Evolutionary conservation across 2,888 invertebrate genomes (phyloP), one percentile per base, ranked within the genome.

Genomic region (Oscheius onirici): DNA sequence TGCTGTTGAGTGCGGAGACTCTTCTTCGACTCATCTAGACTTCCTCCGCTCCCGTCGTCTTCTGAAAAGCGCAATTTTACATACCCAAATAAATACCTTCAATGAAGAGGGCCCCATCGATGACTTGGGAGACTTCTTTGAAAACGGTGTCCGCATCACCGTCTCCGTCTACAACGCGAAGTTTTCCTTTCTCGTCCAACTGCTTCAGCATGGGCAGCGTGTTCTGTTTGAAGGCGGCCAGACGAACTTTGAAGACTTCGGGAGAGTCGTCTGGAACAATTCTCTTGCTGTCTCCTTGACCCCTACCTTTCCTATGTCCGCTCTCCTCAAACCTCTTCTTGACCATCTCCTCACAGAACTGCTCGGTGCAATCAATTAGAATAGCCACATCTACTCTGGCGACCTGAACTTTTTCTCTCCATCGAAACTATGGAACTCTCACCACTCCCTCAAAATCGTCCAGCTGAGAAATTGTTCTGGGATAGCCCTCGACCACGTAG

Each of bases 121-220:
- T 82, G 2, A 78, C 77, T 46, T 80, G 75, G 20, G 74, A 71
- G 3, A 87, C 80, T n/a, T 86, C 84, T 20, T 78, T 77, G 74
- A 86, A 87, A 5, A 85, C 80, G 15, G 78, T 76, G n/a, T 86
- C 86, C 10, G 78, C 75, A 24, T 83, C 84, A 0, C 72, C 72
- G 63, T 87, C 87, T 11, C 87, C 86, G 55, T 87, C 86, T 89
- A 94, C 94, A 86, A 95, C 94, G 75, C 92, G 92, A 57, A 95
- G 90, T 60, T 95, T 91, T 85, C 92, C 92, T 77, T 92, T 92
- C 82, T 92, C 92, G 86, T 95, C 95, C 88, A 95, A 89, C 1
- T 91, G 91, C 89, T 94, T 94, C 69, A 95, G 90, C 93, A 95
- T 93, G 1, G 95, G 95, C 81, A 95, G 90, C 0, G 94, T 93